phyloP scores from a whole-genome alignment of 1,140 invertebrate genomes.

The Bombus waltoni region DNA sequence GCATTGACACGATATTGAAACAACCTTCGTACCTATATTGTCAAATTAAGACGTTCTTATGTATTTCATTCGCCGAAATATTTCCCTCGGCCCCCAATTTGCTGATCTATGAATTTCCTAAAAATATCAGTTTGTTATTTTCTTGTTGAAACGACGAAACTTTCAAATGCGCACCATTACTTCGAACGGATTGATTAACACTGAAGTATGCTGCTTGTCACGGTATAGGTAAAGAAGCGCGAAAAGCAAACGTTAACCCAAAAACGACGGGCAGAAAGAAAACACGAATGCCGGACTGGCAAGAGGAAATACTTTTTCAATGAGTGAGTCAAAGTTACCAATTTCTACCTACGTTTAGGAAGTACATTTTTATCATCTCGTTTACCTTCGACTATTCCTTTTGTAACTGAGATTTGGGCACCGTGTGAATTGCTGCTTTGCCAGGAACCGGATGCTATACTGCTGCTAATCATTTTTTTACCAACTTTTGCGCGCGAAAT shows the following conservation, averaged over 20 bases:
- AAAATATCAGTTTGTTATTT: background rate
- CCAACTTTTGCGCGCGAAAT: constrained; percentile 19
- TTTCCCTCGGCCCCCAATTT: too few species aligned
- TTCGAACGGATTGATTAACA: constrained; percentile 22
- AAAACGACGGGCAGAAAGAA: constrained; percentile 75
- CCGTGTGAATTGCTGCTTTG: constrained; percentile 69
- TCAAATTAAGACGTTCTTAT: background rate
- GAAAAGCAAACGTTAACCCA: constrained; percentile 78
- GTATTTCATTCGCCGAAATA: background rate
- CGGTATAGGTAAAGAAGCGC: constrained; percentile 49
- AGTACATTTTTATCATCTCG: constrained; percentile 80
- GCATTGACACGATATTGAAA: background rate
- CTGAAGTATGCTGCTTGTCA: constrained; percentile 42
- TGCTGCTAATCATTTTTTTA: background rate
- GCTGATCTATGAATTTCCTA: too few species aligned
- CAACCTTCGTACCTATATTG: background rate
- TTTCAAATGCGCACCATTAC: constrained; percentile 16
- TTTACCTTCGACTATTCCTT: constrained; percentile 81
- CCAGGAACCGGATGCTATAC: constrained; percentile 56
- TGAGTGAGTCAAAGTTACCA: constrained; percentile 83
- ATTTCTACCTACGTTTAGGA: constrained; percentile 82
- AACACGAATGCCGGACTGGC: constrained; percentile 59
- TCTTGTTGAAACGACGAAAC: background rate
- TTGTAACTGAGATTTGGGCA: constrained; percentile 81
- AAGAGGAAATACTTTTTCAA: constrained; percentile 76